Conservation (phyloP, 1,140 invertebrate species). For the Brachionus koreanus region DNA sequence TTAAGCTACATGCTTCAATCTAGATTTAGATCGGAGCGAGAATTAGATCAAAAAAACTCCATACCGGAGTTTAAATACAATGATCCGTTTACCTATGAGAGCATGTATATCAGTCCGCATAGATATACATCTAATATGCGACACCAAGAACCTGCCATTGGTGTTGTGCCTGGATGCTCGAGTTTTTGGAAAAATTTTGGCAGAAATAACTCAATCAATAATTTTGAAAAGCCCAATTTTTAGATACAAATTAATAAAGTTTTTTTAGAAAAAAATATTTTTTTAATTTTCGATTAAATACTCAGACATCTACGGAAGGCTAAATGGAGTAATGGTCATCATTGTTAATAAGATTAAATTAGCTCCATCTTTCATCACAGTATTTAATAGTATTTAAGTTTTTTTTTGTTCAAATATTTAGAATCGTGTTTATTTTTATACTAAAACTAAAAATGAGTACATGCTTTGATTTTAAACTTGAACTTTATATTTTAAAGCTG, state of each 20-base stretch:
- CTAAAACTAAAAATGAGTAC: too few relatives aligned
- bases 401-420: neutral
- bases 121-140: constrained; percentile 11
- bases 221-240: neutral
- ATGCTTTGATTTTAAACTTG: neutral
- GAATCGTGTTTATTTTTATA: too few relatives aligned
- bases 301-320: constrained; percentile 45
- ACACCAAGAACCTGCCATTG: neutral
- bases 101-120: neutral
- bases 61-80: neutral
- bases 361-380: constrained; percentile 44
- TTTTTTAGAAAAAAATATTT: neutral
- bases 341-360: constrained; percentile 33
- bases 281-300: neutral
- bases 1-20: constrained; percentile 8
- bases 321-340: constrained; percentile 43
- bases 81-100: constrained; percentile 40
- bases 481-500: neutral
- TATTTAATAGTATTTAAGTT: neutral
- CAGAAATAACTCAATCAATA: neutral
- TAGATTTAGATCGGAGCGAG: neutral
- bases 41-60: neutral
- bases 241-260: neutral
- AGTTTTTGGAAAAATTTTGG: constrained; percentile 25
- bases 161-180: constrained; percentile 22